phyloP scores from a whole-genome alignment of 35 echinoderm and acorn worm genomes.

The Strongylocentrotus purpuratus region DNA sequence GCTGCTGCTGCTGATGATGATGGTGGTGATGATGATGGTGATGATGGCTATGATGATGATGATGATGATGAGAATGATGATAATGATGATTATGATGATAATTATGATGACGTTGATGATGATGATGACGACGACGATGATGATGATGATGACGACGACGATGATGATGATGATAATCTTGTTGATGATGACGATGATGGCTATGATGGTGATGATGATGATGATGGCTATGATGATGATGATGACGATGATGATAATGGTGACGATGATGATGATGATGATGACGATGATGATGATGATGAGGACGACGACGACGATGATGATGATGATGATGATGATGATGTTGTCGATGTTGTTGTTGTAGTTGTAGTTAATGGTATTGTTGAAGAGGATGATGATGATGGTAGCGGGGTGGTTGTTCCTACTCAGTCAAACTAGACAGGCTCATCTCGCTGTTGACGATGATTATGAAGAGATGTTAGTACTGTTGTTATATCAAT shows the following conservation, averaged over 20 bases:
- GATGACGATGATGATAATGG: background rate
- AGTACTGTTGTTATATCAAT: too few species aligned
- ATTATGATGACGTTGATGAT: background rate
- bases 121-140: background rate
- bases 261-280: background rate
- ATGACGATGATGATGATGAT: background rate
- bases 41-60: background rate
- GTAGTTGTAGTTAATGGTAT: background rate
- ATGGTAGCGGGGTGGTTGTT: background rate
- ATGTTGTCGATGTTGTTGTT: background rate
- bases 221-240: background rate
- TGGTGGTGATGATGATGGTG: background rate
- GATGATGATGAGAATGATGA: slow-evolving; percentile 10
- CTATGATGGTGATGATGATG: background rate
- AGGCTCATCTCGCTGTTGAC: too few species aligned
- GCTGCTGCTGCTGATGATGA: background rate
- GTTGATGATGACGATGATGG: background rate
- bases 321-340: background rate
- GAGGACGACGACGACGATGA: background rate
- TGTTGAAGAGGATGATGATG: background rate
- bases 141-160: background rate
- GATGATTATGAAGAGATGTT: too few species aligned
- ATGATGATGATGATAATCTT: background rate
- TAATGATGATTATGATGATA: background rate
- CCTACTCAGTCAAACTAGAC: too few species aligned